A percentile compares a stretch with the other conserved stretches of the same genome.
These are phyloP conservation scores for Melinaea menophilus DNA, from an alignment of 2,888 invertebrate genomes.

Conservation along the genomic window DNA sequence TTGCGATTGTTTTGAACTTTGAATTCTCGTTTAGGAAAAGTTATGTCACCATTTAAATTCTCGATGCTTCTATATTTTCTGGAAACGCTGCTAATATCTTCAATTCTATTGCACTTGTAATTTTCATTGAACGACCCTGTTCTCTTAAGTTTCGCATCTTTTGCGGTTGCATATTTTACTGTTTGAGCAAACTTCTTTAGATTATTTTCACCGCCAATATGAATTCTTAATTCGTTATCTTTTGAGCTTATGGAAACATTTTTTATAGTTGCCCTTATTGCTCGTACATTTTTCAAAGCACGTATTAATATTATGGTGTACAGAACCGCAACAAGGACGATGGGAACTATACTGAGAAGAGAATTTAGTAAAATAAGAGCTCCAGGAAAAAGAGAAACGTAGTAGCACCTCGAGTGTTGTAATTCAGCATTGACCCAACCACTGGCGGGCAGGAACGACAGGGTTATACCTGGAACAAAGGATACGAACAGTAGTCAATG, in stretches of 20 bases:
- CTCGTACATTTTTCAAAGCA: conserved; percentile 71
- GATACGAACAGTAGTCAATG: conserved; percentile 11
- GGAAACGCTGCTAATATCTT: conserved; percentile 26
- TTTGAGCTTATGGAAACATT: conserved; percentile 37
- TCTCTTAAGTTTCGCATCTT: conserved; percentile 42
- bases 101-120: conserved; percentile 27
- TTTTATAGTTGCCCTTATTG: conserved; percentile 50
- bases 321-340: conserved; percentile 62
- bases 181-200: conserved; percentile 34
- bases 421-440: conserved; percentile 73
- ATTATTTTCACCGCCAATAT: conserved; percentile 45
- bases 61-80: conserved; percentile 54
- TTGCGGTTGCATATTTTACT: conserved; percentile 33
- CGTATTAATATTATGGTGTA: conserved; percentile 78
- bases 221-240: conserved; percentile 52
- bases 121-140: conserved; percentile 53
- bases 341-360: conserved; percentile 74
- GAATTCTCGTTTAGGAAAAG: conserved; percentile 29
- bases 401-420: conserved; percentile 67
- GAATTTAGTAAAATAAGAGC: conserved; percentile 75
- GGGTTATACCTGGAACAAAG: conserved; percentile 65
- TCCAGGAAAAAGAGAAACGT: conserved; percentile 76
- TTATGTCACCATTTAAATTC: conserved; percentile 39
- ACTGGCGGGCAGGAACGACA: conserved; percentile 79
- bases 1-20: conserved; percentile 31